Percentiles rank a stretch among this genome's conserved stretches.
phyloP scores from a whole-genome alignment of 2,888 invertebrate genomes.

The Neocrepidodera transversa region DNA sequence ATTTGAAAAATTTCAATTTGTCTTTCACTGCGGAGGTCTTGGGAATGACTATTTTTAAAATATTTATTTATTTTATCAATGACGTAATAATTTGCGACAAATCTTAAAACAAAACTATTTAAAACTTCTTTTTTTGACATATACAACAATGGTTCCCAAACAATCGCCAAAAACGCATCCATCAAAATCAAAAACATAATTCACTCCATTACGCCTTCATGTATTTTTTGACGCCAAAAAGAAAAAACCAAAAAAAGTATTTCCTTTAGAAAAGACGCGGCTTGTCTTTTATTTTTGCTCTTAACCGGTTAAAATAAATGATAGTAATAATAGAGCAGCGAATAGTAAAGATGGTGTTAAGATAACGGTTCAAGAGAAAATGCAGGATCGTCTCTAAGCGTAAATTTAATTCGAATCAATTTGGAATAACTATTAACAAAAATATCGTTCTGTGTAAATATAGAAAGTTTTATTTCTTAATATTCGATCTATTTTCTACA shows the following conservation, averaged over 20 bases:
- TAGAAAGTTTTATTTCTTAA: too few species aligned
- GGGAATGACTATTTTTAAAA: too few species aligned
- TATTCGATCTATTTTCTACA: too few species aligned
- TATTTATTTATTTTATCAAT: too few species aligned
- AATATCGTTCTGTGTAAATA: too few species aligned
- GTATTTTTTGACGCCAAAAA: background rate
- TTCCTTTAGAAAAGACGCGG: background rate
- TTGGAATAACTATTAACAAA: too few species aligned
- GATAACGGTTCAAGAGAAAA: background rate
- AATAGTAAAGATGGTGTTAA: background rate
- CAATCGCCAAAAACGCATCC: background rate
- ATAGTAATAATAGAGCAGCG: slow-evolving; percentile 7
- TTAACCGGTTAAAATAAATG: slow-evolving; percentile 1
- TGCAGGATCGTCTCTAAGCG: too few species aligned
- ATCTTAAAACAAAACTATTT: too few species aligned
- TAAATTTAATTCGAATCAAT: too few species aligned
- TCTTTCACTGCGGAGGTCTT: slow-evolving; percentile 3
- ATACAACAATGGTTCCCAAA: too few species aligned
- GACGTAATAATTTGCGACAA: too few species aligned
- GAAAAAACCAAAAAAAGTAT: background rate
- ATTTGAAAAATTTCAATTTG: slow-evolving; percentile 17
- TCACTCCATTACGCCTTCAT: background rate
- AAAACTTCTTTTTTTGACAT: too few species aligned
- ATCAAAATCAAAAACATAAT: background rate
- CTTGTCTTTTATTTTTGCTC: slow-evolving; percentile 5